These are phyloP conservation scores for Dryobates pubescens DNA, from an alignment of 2,797 vertebrate species.

Conservation along the genomic window DNA sequence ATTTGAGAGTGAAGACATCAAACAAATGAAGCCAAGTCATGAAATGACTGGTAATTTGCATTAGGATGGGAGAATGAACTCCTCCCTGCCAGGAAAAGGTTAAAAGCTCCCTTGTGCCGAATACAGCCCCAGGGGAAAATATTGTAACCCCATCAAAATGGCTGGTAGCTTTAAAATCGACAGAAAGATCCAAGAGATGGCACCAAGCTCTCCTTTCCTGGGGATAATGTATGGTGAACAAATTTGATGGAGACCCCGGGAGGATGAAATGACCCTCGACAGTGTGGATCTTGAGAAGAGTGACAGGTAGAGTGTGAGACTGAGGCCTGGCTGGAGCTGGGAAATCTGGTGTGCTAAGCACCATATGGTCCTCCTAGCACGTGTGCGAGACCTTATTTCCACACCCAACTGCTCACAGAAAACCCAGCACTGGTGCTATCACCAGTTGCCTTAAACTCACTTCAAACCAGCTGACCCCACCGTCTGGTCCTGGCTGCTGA, in stretches of 20 bases:
- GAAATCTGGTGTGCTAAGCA: conserved; percentile 61
- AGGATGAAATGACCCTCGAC: conserved; percentile 48
- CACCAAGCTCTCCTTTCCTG: neutral
- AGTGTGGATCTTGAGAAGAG: conserved; percentile 48
- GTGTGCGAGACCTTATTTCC: conserved; percentile 54
- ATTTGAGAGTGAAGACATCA: neutral
- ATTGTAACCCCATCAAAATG: neutral
- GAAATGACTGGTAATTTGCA: neutral
- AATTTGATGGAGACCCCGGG: conserved; percentile 17
- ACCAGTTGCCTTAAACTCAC: neutral
- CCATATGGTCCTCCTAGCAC: conserved; percentile 43
- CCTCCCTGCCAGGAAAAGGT: neutral
- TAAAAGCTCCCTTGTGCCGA: neutral
- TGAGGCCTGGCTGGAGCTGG: conserved; percentile 68
- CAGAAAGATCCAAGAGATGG: neutral
- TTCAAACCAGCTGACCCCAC: neutral
- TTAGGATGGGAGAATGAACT: neutral
- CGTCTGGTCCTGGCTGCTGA: conserved; percentile 34
- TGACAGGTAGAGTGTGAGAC: conserved; percentile 69
- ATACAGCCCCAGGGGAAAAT: neutral
- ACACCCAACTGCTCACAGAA: conserved; percentile 60
- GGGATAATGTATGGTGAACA: neutral
- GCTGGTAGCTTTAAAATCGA: neutral
- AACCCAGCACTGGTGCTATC: conserved; percentile 17
- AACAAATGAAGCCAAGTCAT: neutral